Evolutionary conservation across 2,888 invertebrate species (phyloP).

Genomic region (Tetragnatha montana): DNA sequence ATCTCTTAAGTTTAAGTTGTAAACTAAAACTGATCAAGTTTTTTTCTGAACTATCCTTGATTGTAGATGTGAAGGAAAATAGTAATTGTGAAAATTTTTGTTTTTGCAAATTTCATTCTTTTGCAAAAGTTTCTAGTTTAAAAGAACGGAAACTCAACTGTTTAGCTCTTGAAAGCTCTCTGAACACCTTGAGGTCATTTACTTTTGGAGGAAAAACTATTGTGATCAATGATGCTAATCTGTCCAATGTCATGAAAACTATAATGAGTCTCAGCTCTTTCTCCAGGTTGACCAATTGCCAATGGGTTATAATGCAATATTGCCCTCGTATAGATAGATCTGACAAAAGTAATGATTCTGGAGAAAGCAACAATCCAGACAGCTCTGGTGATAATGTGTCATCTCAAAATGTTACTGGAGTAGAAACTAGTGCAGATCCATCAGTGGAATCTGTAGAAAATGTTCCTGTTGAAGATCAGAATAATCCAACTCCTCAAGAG

Average conservation of each 20-base stretch:
- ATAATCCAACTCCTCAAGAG: no score
- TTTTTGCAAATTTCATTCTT: no score
- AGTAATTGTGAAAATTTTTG: no score
- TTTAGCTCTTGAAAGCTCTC: no score
- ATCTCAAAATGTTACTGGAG: not conserved
- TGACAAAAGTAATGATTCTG: not conserved
- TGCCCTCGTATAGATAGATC: not conserved
- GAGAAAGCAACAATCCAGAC: not conserved
- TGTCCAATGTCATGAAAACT: not conserved
- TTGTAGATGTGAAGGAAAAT: no score
- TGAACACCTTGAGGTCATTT: no score
- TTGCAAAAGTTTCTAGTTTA: no score
- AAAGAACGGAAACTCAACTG: no score
- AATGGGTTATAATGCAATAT: not conserved
- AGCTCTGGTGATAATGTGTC: not conserved
- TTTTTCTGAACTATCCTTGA: no score
- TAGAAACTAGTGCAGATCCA: not conserved
- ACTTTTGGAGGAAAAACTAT: not conserved
- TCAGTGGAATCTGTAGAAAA: not conserved
- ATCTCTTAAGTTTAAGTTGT: no score
- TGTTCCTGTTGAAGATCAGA: no score
- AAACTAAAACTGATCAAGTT: no score
- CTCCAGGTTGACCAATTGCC: not conserved
- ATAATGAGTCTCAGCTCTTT: not conserved
- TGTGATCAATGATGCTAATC: not conserved